Base-by-base conservation (phyloP, 2,113 vertebrate species). In the Hydrolagus affinis region DNA sequence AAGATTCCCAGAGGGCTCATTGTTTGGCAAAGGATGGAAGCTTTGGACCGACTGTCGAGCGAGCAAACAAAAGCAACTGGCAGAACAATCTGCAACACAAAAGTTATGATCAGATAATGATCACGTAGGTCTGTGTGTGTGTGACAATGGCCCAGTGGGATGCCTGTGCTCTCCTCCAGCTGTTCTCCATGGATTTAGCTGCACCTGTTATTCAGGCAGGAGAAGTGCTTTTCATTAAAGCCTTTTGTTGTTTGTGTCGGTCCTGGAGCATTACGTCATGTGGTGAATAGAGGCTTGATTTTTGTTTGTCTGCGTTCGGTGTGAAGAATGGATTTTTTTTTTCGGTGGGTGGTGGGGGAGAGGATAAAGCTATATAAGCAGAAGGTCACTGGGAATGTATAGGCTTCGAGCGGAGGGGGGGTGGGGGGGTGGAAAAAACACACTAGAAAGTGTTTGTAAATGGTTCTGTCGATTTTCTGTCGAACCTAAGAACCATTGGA, bases 321-420 rank as follows among this genome's bases (percentile, higher is more conserved):
- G 62, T 23, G 78, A 83, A 83, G 64, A 83, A 83, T 83, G 60
- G 25, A 68, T 68, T 66, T 83, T 17, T 66, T 30, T 44, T n/a
- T n/a, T n/a, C n/a, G n/a, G n/a, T n/a, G n/a, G n/a, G n/a, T n/a
- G n/a, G n/a, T n/a, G n/a, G n/a, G n/a, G 66, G 25, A 25, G 12
- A 11, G 32, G 17, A 73, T 66, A 83, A 68, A 19, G 10, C 66
- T 19, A 64, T 83, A 17, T 32, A 28, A 64, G 62, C 78, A 83
- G 60, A 83, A 83, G 78, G 78, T 75, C 73, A 75, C 73, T 56
- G 14, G 64, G 60, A n/a, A 15, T 83, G 59, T 9, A 19, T 66
- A 21, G 78, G 78, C 78, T 62, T 68, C 23, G 15, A 60, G 62
- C 78, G 19, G 62, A 21, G 62, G 62, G 66, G 44, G 44, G 44